Evolutionary conservation across 2,113 vertebrate genomes (phyloP), one percentile per base, ranked within the genome.

Genomic region (Eptesicus fuscus): DNA sequence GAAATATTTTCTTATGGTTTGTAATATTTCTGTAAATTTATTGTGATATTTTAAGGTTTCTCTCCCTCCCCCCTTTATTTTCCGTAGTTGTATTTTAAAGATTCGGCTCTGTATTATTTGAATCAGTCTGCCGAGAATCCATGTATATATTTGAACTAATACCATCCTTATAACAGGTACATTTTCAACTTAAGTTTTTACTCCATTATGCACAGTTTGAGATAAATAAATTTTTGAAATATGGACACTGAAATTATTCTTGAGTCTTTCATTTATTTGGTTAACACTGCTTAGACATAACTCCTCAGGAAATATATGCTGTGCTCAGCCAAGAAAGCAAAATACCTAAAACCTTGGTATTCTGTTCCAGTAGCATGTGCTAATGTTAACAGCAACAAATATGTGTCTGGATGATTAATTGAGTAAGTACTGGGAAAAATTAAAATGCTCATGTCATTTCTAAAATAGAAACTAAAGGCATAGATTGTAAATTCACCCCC

Each of bases 191-290:
- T 99, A 99, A 99, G 99, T 99, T 99, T 99, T 99, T 99, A 99
- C 99, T 99, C 98, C 99, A 99, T 99, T 99, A 99, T 99, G 99
- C 99, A 99, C 98, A 99, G 99, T 99, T 99, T 99, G 99, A 99
- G 99, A 99, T 99, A 99, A 99, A 99, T 99, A 99, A 99, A 99
- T 99, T 99, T 99, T 99, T 99, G 99, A 99, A 99, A 99, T 99
- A 99, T 99, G 99, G 99, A 99, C 99, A 99, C 99, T 99, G 99
- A 99, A 98, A 99, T 99, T 98, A 97, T 98, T 98, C 97, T 99
- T 98, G 99, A 99, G 98, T 99, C 99, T 99, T 99, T 98, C 98
- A 99, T 99, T 99, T 99, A 98, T 98, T 99, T 99, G 91, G 89
- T 95, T 93, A 95, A 92, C 90, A 77, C 71, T 92, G 90, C 59